phyloP scores from a whole-genome alignment of 2,797 vertebrate genomes.

The Phaenicophaeus curvirostris region DNA sequence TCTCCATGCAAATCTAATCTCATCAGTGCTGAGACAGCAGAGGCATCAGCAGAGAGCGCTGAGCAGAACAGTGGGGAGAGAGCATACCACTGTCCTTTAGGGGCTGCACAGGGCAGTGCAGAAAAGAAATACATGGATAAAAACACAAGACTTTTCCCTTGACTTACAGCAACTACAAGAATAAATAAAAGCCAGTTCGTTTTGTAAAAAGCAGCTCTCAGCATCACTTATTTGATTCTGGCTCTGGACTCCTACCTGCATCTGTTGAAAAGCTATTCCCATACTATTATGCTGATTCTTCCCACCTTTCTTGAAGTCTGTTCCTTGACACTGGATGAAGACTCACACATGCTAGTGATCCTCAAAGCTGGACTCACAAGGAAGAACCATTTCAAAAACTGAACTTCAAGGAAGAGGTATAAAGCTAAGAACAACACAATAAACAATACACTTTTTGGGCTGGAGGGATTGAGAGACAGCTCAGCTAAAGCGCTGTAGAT shows the following conservation, averaged over 20 bases:
- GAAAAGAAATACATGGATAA: neutral
- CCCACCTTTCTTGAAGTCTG: neutral
- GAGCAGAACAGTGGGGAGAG: fast-evolving
- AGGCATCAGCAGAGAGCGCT: neutral
- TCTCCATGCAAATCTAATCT: neutral
- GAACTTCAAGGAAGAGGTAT: neutral
- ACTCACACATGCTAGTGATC: fast-evolving
- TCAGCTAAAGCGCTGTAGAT: neutral
- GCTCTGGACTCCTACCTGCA: neutral
- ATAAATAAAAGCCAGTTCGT: neutral
- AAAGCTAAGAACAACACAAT: neutral
- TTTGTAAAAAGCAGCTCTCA: neutral
- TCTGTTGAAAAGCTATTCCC: neutral
- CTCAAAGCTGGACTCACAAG: neutral
- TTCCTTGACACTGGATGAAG: neutral
- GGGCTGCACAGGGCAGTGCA: neutral
- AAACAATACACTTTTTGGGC: fast-evolving
- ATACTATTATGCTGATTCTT: neutral
- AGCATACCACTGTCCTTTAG: fast-evolving
- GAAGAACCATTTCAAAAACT: neutral
- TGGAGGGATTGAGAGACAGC: neutral
- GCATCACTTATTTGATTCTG: neutral
- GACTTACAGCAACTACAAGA: neutral
- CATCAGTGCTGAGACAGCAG: neutral
- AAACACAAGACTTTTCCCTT: neutral